Conservation (phyloP, 1,140 invertebrate species). For the Zaprionus davidi region DNA sequence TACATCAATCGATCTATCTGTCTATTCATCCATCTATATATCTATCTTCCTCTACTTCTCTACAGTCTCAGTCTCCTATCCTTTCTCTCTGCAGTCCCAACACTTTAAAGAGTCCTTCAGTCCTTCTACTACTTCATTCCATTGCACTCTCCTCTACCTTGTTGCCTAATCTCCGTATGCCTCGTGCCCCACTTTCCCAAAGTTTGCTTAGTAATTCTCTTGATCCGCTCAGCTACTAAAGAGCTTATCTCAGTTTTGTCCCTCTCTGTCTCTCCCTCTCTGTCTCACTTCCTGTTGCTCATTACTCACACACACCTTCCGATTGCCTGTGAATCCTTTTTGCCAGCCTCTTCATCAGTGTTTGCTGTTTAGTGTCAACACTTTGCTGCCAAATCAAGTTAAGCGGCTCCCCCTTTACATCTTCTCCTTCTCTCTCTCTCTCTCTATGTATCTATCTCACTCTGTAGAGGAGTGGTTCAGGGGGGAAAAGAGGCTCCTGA, state of each 20-base stretch:
- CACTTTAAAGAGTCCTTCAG: neutral
- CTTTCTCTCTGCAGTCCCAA: neutral
- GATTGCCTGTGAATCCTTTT: constrained; percentile 18
- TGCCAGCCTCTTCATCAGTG: constrained; percentile 17
- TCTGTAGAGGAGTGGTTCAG: neutral
- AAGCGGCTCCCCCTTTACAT: neutral
- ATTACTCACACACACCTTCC: constrained; percentile 32
- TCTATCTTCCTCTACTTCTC: neutral
- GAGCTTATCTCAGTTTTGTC: constrained; percentile 3
- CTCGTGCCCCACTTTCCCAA: neutral
- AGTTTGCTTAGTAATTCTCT: constrained; percentile 5
- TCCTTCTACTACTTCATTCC: neutral
- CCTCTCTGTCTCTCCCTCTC: neutral
- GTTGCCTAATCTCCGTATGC: neutral
- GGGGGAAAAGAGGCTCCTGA: too few relatives aligned
- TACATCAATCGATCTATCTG: too few relatives aligned
- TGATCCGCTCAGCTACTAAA: constrained; percentile 6
- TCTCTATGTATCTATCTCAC: neutral
- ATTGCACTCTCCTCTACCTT: neutral
- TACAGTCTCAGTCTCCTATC: too few relatives aligned
- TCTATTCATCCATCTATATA: neutral
- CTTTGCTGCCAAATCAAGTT: constrained; percentile 11
- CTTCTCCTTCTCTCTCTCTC: neutral
- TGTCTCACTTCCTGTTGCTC: constrained; percentile 26
- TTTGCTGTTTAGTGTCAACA: constrained; percentile 17